Evolutionary conservation across 2,797 vertebrate genomes (phyloP), one percentile per base, ranked within the genome.

Genomic region (Lophura swinhoii): DNA sequence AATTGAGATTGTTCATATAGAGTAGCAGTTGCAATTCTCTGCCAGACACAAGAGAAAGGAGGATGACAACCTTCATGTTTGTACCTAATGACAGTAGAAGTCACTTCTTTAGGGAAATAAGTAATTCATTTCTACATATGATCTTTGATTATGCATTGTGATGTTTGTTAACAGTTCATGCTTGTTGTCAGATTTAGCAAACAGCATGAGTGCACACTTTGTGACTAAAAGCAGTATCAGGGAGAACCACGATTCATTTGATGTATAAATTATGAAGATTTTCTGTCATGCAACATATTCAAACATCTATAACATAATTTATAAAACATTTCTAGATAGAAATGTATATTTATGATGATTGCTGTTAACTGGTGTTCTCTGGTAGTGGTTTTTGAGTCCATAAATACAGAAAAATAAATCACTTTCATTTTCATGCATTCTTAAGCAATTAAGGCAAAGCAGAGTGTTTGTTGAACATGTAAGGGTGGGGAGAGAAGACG

Each of bases 311-410:
- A 69, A 70, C 41, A 70, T 70, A 2, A 41, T 17, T 53, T 70
- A 70, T 39, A 53, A 49, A 46, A 29, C 14, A 6, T 70, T 94
- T 90, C 90, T 79, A 82, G 68, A 48, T 53, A 67, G 60, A 35
- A 89, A 53, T 84, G 64, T 67, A 0, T 48, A 43, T 91, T 94
- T 78, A 48, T 31, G 46, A n/a, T 69, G 46, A 58, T 39, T n/a
- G n/a, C 59, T 72, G 29, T 46, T 51, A 60, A 69, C 43, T 59
- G 60, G 1, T 72, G n/a, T 35, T 69, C 9, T 79, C 74, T 43
- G 76, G 46, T 51, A 81, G 23, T 70, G 67, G 5, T 33, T 76
- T 76, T 81, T 59, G 49, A 91, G 55, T n/a, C 64, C 63, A 26
- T 78, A 55, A 87, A 43, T 58, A 24, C 9, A 5, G 53, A 51